A percentile compares a stretch with the other conserved stretches of the same genome.
phyloP scores from a whole-genome alignment of 2,888 invertebrate genomes.

The Ectemnius lituratus region DNA sequence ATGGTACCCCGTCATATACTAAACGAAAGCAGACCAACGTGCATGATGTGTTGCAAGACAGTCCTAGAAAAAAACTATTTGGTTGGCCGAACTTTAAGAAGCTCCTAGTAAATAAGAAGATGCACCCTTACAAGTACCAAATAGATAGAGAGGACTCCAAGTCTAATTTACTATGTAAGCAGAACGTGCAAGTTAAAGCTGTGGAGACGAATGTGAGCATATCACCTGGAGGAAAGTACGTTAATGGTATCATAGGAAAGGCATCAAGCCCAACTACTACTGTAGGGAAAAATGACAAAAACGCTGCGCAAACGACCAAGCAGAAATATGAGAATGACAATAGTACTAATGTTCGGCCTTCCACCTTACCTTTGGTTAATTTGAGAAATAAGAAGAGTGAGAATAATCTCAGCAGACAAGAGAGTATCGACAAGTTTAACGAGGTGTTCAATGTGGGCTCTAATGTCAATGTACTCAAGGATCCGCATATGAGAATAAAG shows the following conservation, averaged over 20 bases:
- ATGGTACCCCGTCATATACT: slow-evolving; percentile 66
- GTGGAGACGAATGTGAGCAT: slow-evolving; percentile 78
- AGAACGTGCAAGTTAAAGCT: slow-evolving; percentile 63
- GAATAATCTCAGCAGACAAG: slow-evolving; percentile 80
- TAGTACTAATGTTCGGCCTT: slow-evolving; percentile 74
- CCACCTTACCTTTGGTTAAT: slow-evolving; percentile 77
- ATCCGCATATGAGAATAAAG: slow-evolving; percentile 88
- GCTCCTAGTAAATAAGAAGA: slow-evolving; percentile 73
- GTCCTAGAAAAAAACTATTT: slow-evolving; percentile 68
- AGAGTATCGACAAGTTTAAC: slow-evolving; percentile 87
- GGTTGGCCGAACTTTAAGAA: slow-evolving; percentile 80
- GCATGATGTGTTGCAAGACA: slow-evolving; percentile 73
- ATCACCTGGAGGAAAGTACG: slow-evolving; percentile 72
- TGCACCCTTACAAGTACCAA: slow-evolving; percentile 70
- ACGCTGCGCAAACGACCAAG: slow-evolving; percentile 64
- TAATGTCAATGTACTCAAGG: slow-evolving; percentile 83
- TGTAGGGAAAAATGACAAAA: slow-evolving; percentile 74
- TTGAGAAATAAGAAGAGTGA: slow-evolving; percentile 64
- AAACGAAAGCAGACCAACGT: slow-evolving; percentile 78
- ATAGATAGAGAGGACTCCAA: slow-evolving; percentile 73
- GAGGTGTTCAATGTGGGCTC: slow-evolving; percentile 86
- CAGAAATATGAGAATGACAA: slow-evolving; percentile 60
- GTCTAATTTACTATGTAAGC: slow-evolving; percentile 69
- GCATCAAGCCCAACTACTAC: slow-evolving; percentile 72
- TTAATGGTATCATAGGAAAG: slow-evolving; percentile 71